These are phyloP conservation scores for Hetaerina americana DNA, from an alignment of 1,140 invertebrate genomes.

Conservation along the genomic window DNA sequence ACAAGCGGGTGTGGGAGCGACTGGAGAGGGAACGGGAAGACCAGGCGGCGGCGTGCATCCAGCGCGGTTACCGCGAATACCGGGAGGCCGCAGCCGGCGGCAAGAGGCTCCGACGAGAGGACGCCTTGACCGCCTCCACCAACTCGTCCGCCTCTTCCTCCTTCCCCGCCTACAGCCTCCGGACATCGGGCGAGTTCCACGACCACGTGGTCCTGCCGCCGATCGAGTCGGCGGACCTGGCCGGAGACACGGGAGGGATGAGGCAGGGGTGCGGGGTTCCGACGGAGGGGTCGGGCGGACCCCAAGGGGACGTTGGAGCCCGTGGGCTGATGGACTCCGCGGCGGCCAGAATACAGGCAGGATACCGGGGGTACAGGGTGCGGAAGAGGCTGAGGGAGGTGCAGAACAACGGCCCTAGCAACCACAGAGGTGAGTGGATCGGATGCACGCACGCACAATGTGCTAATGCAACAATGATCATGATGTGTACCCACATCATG, in stretches of 20 bases:
- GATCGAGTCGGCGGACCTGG: conserved; percentile 20
- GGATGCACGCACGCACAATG: too few species aligned
- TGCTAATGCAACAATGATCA: too few species aligned
- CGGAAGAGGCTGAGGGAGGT: conserved; percentile 42
- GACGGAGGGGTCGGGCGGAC: neutral
- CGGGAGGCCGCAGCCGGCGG: too few species aligned
- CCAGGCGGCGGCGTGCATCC: too few species aligned
- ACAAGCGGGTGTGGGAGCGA: too few species aligned
- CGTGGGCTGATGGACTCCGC: conserved; percentile 26
- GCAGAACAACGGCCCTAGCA: neutral
- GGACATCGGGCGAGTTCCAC: conserved; percentile 30
- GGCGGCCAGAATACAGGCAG: conserved; percentile 60
- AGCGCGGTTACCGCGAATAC: conserved; percentile 5
- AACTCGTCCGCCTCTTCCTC: conserved; percentile 11
- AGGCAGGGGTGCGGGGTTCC: neutral
- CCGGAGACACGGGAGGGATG: conserved; percentile 21
- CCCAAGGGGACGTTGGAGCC: neutral
- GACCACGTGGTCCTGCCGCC: conserved; percentile 26
- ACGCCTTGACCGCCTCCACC: conserved; percentile 17
- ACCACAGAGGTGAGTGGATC: neutral
- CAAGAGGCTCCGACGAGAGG: conserved; percentile 20
- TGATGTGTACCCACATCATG: too few species aligned
- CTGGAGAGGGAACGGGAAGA: neutral
- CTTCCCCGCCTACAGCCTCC: conserved; percentile 7
- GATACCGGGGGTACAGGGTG: conserved; percentile 54